These are phyloP conservation scores for Cepphus grylle DNA, from an alignment of 2,113 vertebrate species.

Conservation along the genomic window DNA sequence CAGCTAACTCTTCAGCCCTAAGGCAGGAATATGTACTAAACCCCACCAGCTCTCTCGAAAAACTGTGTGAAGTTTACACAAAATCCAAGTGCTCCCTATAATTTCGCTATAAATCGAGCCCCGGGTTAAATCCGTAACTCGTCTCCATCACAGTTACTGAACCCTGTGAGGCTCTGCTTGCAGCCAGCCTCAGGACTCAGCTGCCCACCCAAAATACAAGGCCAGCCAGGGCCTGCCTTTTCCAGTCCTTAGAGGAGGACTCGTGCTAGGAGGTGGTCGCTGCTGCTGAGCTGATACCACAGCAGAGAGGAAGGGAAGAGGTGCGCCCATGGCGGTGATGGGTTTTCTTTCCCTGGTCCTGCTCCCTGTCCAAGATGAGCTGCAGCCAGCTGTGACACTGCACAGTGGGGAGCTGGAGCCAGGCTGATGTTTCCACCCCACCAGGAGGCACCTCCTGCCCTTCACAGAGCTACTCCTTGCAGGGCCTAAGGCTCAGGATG, in stretches of 20 bases:
- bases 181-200: neutral
- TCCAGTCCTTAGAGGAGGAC: neutral
- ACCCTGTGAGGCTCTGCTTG: neutral
- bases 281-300: neutral
- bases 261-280: neutral
- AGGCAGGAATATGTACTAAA: neutral
- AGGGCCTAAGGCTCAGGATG: neutral
- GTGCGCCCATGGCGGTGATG: rapidly evolving
- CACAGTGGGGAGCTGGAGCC: neutral
- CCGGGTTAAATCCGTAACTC: rapidly evolving
- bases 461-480: neutral
- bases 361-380: neutral
- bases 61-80: neutral
- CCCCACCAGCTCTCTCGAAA: neutral
- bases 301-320: neutral
- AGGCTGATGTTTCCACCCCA: neutral
- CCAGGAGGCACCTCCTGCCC: neutral
- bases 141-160: neutral
- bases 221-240: neutral
- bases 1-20: neutral
- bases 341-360: neutral
- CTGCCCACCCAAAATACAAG: neutral
- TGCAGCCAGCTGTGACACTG: neutral
- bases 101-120: neutral
- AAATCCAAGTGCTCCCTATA: neutral